Conservation (phyloP, 2,888 invertebrate genomes). For the Lamellibrachia columna region DNA sequence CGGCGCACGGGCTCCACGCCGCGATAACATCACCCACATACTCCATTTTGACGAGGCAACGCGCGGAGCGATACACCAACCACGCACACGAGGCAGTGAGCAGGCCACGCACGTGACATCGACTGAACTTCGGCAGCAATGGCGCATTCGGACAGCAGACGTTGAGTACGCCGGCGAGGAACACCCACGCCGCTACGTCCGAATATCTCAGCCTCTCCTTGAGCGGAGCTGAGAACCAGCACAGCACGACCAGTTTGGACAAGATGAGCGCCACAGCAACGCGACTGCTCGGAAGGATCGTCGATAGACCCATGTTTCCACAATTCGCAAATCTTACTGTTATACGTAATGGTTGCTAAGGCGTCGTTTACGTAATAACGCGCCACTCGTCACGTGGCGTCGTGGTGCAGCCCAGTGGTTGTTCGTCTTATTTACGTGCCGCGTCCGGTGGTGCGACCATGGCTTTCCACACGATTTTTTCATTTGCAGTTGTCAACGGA, state of each 20-base stretch:
- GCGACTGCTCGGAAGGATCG: background rate
- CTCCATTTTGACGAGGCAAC: background rate
- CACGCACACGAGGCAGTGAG: background rate
- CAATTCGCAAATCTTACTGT: background rate
- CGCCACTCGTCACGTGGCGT: background rate
- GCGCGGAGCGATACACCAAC: background rate
- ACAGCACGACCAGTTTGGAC: background rate
- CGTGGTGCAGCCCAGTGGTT: background rate
- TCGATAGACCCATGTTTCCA: background rate
- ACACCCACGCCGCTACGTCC: background rate
- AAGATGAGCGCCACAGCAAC: background rate
- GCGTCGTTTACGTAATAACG: background rate
- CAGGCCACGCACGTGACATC: background rate
- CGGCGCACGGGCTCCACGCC: background rate
- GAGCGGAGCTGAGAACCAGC: background rate
- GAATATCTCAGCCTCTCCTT: background rate
- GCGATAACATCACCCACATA: background rate
- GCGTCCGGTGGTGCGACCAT: too few species aligned
- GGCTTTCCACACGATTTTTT: too few species aligned
- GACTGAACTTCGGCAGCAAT: background rate
- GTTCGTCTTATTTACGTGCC: too few species aligned
- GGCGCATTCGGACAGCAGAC: background rate
- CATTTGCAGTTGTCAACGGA: too few species aligned
- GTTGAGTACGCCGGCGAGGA: background rate
- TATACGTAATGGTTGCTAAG: background rate